Percentiles rank a stretch among this genome's conserved stretches.
Evolutionary conservation across 2,888 invertebrate species (phyloP).

Genomic region (Uloborus plumipes): DNA sequence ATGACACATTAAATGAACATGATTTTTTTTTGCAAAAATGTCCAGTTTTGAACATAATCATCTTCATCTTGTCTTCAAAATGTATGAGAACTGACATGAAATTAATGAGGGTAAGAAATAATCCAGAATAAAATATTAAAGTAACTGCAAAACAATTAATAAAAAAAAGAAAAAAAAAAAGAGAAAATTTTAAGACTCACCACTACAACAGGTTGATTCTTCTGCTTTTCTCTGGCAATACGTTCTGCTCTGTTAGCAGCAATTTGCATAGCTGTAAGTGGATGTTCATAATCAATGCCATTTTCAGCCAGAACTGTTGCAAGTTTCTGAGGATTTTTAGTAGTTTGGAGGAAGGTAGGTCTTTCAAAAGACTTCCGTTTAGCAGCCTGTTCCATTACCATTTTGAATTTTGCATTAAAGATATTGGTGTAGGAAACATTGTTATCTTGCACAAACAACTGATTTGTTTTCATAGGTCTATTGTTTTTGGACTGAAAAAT

Average conservation of each 20-base stretch:
- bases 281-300: conserved; percentile 87
- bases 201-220: conserved; percentile 68
- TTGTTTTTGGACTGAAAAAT: conserved; percentile 77
- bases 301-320: conserved; percentile 85
- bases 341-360: conserved; percentile 79
- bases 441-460: conserved; percentile 83
- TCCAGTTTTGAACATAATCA: too few species aligned
- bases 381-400: conserved; percentile 79
- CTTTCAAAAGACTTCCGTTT: conserved; percentile 79
- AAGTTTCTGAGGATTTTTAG: conserved; percentile 78
- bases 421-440: conserved; percentile 80
- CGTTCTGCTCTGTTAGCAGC: conserved; percentile 80
- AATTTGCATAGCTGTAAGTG: conserved; percentile 76
- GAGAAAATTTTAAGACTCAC: background rate
- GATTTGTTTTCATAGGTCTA: conserved; percentile 82
- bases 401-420: conserved; percentile 80
- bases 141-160: background rate
- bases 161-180: background rate
- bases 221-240: conserved; percentile 85
- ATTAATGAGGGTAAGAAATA: too few species aligned
- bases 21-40: too few species aligned
- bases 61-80: too few species aligned
- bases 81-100: too few species aligned
- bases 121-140: too few species aligned
- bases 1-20: too few species aligned